A percentile compares a stretch with the other conserved stretches of the same genome.
Conservation (phyloP, 1,140 invertebrate genomes). For the Tribolium madens region DNA sequence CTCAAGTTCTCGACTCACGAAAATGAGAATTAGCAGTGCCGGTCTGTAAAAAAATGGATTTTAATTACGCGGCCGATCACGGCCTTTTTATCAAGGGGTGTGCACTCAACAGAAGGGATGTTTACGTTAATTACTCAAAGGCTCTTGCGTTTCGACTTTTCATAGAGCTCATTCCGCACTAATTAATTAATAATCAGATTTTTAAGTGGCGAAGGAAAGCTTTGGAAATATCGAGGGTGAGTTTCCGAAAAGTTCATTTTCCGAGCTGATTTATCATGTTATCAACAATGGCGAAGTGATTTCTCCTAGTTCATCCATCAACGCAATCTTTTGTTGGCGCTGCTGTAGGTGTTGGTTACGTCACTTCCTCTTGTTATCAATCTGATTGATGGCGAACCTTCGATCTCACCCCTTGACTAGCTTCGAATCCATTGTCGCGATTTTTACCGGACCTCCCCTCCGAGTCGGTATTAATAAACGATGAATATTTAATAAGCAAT, state of each 20-base stretch:
- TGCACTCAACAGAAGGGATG: slow-evolving; percentile 18
- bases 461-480: slow-evolving; percentile 21
- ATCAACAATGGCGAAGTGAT: slow-evolving; percentile 58
- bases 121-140: slow-evolving; percentile 41
- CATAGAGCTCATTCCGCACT: slow-evolving; percentile 38
- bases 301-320: slow-evolving; percentile 58
- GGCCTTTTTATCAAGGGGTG: slow-evolving; percentile 19
- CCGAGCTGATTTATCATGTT: slow-evolving; percentile 58
- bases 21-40: slow-evolving; percentile 1
- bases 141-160: slow-evolving; percentile 14
- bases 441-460: neutral
- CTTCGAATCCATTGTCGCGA: slow-evolving; percentile 26
- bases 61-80: slow-evolving; percentile 26
- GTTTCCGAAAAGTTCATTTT: slow-evolving; percentile 27
- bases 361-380: slow-evolving; percentile 62
- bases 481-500: slow-evolving; percentile 37
- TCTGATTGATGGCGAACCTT: slow-evolving; percentile 60
- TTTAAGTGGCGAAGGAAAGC: slow-evolving; percentile 18
- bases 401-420: slow-evolving; percentile 51
- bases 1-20: neutral
- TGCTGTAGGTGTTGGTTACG: slow-evolving; percentile 55
- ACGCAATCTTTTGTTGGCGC: slow-evolving; percentile 58
- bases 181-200: slow-evolving; percentile 41
- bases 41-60: slow-evolving; percentile 18
- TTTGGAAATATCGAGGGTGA: neutral